Evolutionary conservation across 2,888 invertebrate genomes (phyloP), one percentile per base, ranked within the genome.

Genomic region (Kuschelorhynchus macadamiae): DNA sequence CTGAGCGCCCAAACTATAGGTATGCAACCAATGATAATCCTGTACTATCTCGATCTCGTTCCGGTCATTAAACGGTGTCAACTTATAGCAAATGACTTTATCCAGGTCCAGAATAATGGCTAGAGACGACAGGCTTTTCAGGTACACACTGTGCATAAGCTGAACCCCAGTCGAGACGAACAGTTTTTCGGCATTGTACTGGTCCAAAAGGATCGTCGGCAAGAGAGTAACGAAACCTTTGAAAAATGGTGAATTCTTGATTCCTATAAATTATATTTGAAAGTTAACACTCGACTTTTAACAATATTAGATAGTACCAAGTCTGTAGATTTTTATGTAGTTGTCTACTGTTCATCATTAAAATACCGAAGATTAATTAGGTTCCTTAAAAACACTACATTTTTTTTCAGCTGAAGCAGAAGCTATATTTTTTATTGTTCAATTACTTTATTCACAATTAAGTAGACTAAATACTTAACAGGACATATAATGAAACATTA

Each of bases 1-100:
- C 75, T 85, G 82, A 4, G 87, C 81, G 1, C 87, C 86, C 33
- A 86, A 79, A 59, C 87, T 85, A 67, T 87, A 86, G 8, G 85
- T 85, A 66, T 87, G 83, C 61, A 90, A 79, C 89, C 89, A 90
- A 63, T 86, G 85, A 85, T 86, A 87, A 50, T 88, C 87, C 8
- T 81, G 76, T 33, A 83, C 80, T 72, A 78, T 63, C 62, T 81
- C 79, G 11, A 74, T 76, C 69, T 79, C 74, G 62, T 75, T 74
- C 61, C 79, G 76, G 57, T 85, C 81, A 75, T 88, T 88, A 32
- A 84, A 84, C 0, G 87, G 85, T 12, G 75, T 73, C n/a, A 84
- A 77, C 33, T 81, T 81, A 72, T 85, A 84, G 77, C 88, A 88
- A 1, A 87, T 80, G 8, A 87, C 83, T 41, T 84, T 81, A 72